A percentile compares a stretch with the other conserved stretches of the same genome.
Conservation (phyloP, 1,140 invertebrate genomes). For the Drosophila novamexicana region DNA sequence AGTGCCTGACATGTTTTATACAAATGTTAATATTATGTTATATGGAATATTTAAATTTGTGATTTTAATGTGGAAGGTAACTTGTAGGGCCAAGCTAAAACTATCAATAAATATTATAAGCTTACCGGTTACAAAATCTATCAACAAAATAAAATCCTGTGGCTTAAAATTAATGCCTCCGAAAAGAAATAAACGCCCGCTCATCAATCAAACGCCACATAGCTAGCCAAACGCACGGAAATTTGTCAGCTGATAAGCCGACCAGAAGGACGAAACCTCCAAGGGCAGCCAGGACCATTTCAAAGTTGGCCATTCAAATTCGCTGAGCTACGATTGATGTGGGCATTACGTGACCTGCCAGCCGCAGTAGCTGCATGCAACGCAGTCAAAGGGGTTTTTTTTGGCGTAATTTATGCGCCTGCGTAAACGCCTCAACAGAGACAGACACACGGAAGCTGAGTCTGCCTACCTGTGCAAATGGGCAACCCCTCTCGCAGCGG, state of each 20-base stretch:
- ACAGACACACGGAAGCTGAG: constrained; percentile 38
- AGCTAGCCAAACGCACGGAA: constrained; percentile 51
- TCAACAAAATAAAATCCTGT: constrained; percentile 34
- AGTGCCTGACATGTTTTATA: constrained; percentile 23
- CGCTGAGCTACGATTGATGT: constrained; percentile 69
- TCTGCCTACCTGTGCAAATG: constrained; percentile 33
- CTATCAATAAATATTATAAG: constrained; percentile 3
- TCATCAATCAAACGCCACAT: constrained; percentile 73
- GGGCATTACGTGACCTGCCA: constrained; percentile 77
- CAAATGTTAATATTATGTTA: background rate
- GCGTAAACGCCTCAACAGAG: constrained; percentile 70
- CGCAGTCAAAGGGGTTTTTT: constrained; percentile 51
- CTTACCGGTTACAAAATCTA: background rate
- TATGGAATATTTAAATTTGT: background rate
- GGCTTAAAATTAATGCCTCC: constrained; percentile 22
- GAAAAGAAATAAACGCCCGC: constrained; percentile 41
- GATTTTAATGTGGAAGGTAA: no score
- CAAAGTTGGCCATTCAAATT: constrained; percentile 33
- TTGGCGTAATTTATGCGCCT: constrained; percentile 80
- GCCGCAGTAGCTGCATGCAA: constrained; percentile 21
- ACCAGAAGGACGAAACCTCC: constrained; percentile 31
- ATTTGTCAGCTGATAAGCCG: constrained; percentile 78
- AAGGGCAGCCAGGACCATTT: constrained; percentile 13
- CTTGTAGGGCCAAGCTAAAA: background rate
- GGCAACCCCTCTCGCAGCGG: constrained; percentile 57